Evolutionary conservation across 2,113 vertebrate species (phyloP).

Genomic region (Charina bottae): DNA sequence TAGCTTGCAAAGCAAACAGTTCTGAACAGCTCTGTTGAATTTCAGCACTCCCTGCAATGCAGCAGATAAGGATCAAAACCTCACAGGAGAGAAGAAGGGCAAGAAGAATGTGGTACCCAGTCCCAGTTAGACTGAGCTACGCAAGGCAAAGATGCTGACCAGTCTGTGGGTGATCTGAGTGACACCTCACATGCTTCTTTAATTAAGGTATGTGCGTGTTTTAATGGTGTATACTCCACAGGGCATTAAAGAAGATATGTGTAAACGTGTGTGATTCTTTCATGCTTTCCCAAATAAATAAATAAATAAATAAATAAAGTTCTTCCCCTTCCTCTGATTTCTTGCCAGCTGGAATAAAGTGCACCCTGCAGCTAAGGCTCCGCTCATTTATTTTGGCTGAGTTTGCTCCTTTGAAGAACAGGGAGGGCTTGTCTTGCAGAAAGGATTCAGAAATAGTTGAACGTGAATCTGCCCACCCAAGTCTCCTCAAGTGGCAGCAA

Average conservation of each 20-base stretch:
- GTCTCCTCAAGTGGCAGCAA: rapidly evolving
- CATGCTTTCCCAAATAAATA: rapidly evolving
- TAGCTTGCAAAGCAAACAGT: constrained; percentile 10
- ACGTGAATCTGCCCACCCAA: not conserved
- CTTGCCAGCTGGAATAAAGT: not conserved
- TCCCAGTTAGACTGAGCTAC: not conserved
- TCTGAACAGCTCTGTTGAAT: not conserved
- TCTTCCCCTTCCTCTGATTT: not conserved
- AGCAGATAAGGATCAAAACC: not conserved
- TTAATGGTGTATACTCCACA: rapidly evolving
- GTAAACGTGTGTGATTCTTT: not conserved
- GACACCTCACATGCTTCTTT: not conserved
- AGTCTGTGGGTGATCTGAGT: rapidly evolving
- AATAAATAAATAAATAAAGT: not conserved
- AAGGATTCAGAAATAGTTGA: not conserved
- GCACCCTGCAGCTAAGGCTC: rapidly evolving
- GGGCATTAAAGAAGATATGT: not conserved
- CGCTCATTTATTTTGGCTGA: constrained; percentile 10
- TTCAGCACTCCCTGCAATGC: not conserved
- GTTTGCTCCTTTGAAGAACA: not conserved
- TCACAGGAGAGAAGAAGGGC: not conserved
- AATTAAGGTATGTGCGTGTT: not conserved
- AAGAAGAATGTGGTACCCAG: not conserved
- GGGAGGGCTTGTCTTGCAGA: not conserved
- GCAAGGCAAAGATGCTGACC: not conserved